Conservation (phyloP, 2,113 vertebrate species). For the Probosciger aterrimus region DNA sequence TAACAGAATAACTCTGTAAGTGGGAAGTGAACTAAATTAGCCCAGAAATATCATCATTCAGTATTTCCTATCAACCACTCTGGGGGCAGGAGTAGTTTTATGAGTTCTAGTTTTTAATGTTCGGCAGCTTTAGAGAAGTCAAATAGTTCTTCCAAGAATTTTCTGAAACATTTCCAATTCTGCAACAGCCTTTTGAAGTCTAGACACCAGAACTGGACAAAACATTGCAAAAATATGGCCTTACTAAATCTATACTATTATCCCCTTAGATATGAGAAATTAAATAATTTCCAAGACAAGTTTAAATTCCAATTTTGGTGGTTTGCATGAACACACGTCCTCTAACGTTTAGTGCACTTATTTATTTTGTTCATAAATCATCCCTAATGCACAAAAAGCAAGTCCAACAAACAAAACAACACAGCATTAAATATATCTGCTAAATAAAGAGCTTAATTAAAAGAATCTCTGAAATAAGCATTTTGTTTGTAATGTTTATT, state of each 20-base stretch:
- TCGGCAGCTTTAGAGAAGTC: not conserved
- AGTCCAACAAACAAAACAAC: not conserved
- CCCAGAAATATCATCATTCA: not conserved
- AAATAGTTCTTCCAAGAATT: not conserved
- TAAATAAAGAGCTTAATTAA: not conserved
- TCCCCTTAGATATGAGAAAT: not conserved
- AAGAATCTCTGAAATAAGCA: not conserved
- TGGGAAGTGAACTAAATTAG: not conserved
- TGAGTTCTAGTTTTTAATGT: not conserved
- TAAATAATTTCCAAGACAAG: not conserved
- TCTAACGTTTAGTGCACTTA: not conserved
- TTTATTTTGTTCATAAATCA: not conserved
- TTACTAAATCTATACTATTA: not conserved
- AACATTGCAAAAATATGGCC: not conserved
- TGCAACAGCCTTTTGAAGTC: not conserved
- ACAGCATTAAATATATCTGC: not conserved
- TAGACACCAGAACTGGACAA: not conserved
- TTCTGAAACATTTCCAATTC: not conserved
- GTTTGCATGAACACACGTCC: not conserved
- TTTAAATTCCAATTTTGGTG: not conserved
- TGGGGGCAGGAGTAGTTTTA: not conserved
- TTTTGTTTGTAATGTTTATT: slow-evolving; percentile 40
- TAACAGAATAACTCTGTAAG: not conserved
- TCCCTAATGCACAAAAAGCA: not conserved
- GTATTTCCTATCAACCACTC: not conserved